Evolutionary conservation across 64 coral and sea anemone genomes (phyloP), one percentile per base, ranked within the genome.

Genomic region (Dendrophyllia cribrosa): DNA sequence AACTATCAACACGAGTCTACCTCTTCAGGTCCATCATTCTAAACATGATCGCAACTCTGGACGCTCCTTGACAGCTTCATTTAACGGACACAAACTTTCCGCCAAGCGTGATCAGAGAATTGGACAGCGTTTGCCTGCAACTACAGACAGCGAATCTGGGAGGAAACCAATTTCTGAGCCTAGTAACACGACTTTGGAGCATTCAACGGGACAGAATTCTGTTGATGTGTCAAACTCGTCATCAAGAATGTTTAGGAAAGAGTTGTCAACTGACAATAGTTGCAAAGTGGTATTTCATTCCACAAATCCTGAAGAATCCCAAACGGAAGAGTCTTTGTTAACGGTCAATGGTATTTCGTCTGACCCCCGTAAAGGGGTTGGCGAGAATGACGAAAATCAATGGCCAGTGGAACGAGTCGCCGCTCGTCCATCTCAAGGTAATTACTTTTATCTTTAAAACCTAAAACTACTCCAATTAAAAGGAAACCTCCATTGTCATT

Each of bases 1-100:
- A 2, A 14, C 23, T 17, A n/a, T 51, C 50, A 84, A 84, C n/a
- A 84, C 80, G 45, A 67, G 80, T 17, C 16, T 68, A 23, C 80
- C 62, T 49, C 45, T 64, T 79, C 21, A 43, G 23, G 56, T 61
- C 0, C 43, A 13, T 23, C 45, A 15, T 51, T 19, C 72, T 52
- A 43, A 21, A 51, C 34, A 23, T 7, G 43, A 67, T 10, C 16
- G 6, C 58, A 43, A 49, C 15, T 5, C 62, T 67, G 80, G 0
- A 11, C 3, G 2, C 14, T 55, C 53, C 12, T 59, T 3, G 56
- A 24, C 24, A 26, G 7, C 14, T 3, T 68, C 80, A 51, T 19
- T 10, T 12, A 51, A 34, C 61, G 44, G n/a, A 22, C 34, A 34
- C 34, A 51, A 1, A 50, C 15, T 5, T 45, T 17, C 0, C 4